A percentile compares a stretch with the other conserved stretches of the same genome.
Conservation (phyloP, 2,797 vertebrate species). For the Muraenolepis orangiensis region DNA sequence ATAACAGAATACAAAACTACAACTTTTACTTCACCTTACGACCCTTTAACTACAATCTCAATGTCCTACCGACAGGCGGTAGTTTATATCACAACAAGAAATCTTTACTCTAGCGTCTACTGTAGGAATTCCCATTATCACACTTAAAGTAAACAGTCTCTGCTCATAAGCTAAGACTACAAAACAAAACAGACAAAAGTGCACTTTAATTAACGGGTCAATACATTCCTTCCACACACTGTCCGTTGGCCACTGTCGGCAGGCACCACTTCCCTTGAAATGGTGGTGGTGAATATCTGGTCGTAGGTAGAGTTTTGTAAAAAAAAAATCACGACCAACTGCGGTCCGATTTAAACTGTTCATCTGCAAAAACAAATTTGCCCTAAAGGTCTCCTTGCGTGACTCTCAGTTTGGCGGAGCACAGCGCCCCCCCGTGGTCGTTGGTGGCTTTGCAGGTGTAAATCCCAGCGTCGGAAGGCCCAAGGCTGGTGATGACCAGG, state of each 20-base stretch:
- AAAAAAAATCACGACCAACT: not conserved
- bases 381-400: conserved; percentile 8
- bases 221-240: not conserved
- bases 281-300: not conserved
- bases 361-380: not conserved
- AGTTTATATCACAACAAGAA: not conserved
- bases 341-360: not conserved
- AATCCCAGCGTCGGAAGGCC: conserved; percentile 68
- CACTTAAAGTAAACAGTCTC: too few relatives aligned
- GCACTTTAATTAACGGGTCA: not conserved
- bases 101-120: not conserved
- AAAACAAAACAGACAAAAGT: not conserved
- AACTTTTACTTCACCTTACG: not conserved
- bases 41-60: not conserved
- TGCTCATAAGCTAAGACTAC: not conserved
- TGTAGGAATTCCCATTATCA: not conserved
- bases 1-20: not conserved
- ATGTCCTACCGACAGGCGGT: not conserved
- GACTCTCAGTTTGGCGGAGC: conserved; percentile 59
- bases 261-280: not conserved
- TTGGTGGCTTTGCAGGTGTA: conserved; percentile 72
- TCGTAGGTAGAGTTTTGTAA: not conserved
- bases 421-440: conserved; percentile 58
- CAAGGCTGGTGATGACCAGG: conserved; percentile 62
- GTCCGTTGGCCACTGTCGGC: too few relatives aligned